phyloP scores from a whole-genome alignment of 2,888 invertebrate genomes.

The Chorisops tibialis region DNA sequence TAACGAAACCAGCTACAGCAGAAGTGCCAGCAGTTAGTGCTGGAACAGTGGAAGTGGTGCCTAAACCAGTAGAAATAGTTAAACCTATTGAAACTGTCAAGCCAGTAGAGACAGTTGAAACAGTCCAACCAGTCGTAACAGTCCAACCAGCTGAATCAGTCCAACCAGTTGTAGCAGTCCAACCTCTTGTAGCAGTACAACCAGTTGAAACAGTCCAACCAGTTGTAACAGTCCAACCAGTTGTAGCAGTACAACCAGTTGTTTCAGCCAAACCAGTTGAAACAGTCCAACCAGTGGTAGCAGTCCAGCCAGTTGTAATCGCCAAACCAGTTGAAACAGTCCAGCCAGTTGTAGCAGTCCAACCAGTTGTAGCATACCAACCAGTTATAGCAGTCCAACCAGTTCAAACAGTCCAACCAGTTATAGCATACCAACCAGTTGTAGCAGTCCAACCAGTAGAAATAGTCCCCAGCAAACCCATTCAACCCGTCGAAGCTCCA shows the following conservation, averaged over 20 bases:
- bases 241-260: not conserved
- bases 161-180: not conserved
- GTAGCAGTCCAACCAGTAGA: no score
- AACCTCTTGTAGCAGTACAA: not conserved
- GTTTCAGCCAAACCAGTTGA: not conserved
- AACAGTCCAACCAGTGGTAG: not conserved
- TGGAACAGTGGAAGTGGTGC: not conserved
- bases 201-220: not conserved
- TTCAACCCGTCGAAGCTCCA: no score
- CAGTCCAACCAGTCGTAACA: not conserved
- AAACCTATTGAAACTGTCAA: not conserved
- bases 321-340: not conserved
- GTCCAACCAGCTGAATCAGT: not conserved
- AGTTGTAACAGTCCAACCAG: not conserved
- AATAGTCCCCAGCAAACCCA: no score
- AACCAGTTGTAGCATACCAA: not conserved
- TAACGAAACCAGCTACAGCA: not conserved
- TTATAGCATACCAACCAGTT: no score
- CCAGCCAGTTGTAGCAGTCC: not conserved
- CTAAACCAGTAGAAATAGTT: not conserved
- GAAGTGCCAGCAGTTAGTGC: not conserved
- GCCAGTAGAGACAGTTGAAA: not conserved
- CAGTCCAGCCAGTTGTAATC: not conserved
- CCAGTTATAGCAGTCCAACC: not conserved
- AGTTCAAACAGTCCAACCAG: not conserved